Evolutionary conservation across 2,113 vertebrate genomes (phyloP), one percentile per base, ranked within the genome.

Genomic region (Ammospiza nelsoni): DNA sequence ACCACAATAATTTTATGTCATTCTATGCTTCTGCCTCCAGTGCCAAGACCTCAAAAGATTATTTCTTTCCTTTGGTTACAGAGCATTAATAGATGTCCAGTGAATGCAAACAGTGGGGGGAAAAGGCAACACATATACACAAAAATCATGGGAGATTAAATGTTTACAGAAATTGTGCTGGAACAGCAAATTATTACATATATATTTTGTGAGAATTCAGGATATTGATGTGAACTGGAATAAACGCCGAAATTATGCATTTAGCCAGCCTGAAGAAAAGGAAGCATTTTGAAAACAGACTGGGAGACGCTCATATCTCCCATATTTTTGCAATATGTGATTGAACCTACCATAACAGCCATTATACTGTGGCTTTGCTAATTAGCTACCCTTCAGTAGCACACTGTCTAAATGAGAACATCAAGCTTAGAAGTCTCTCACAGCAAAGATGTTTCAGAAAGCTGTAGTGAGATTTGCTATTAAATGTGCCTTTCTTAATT

Each of bases 301-400:
- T 41, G 18, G 51, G 46, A 82, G 37, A 77, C 0, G 0, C 21
- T 91, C 35, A 21, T 44, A 49, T 74, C 51, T 90, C 54, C 43
- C 63, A n/a, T 33, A 80, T 29, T 74, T 92, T 84, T 37, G 37
- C 67, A 68, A 29, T 71, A 54, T 16, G 37, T 37, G 46, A 75
- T 9, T 74, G 41, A 88, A 72, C 43, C 15, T 55, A 79, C 19
- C 3, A 0, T 61, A 84, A 62, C 43, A 95, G 61, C 10, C 61
- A 11, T 51, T 82, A 82, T 46, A 57, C 65, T 14, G 6, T 5
- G n/a, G 27, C 52, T 85, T 79, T 13, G 1, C 55, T 91, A 84
- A 92, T 86, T 55, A 95, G 49, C 51, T 91, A 62, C 54, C 78
- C 68, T 92, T 90, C 88, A 89, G 49, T 51, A 67, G 41, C 72